Base-by-base conservation (phyloP, 1,140 invertebrate species). In the Papilio dardanus region DNA sequence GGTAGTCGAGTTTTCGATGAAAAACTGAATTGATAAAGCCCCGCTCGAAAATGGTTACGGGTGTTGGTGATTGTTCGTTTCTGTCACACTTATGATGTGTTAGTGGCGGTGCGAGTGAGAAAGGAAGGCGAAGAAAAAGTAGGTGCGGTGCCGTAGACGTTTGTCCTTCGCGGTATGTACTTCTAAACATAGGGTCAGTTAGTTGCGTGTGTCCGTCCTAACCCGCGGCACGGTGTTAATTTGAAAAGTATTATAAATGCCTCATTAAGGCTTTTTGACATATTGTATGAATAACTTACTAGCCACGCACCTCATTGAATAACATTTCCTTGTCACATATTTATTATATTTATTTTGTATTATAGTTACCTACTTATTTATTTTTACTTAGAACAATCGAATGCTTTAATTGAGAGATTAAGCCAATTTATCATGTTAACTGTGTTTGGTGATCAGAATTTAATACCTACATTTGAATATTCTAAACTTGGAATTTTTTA, bases 1-100 rank as follows among this genome's bases (percentile, higher is more conserved):
- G 76, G 66, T 80, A 82, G 86, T 86, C 80, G 83, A 83, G 81
- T 73, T 88, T 90, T 86, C 88, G 87, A 85, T 88, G 88, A 92
- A 90, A 92, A 90, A 90, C 87, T 87, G 88, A 92, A 90, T 92
- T 89, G 88, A 90, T 88, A 85, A 90, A 83, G 78, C 81, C 75
- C 84, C 84, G 88, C 82, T 81, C 87, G 82, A 81, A 84, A 83
- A 87, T 86, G 87, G 83, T 84, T 83, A 85, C 82, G 78, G 77
- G 69, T 84, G 88, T 88, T 84, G 78, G 80, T 90, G 88, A 89
- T 82, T 90, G 83, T 88, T 83, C 79, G 80, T 90, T 88, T 89
- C 82, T 90, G 83, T 92, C 86, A 86, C 78, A 79, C 83, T 74
- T 62, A 76, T 28, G 74, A 79, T 76, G 66, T 28, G 3, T 21